Base-by-base conservation (phyloP, 2,797 vertebrate genomes). In the Hozukius guyotensis region DNA sequence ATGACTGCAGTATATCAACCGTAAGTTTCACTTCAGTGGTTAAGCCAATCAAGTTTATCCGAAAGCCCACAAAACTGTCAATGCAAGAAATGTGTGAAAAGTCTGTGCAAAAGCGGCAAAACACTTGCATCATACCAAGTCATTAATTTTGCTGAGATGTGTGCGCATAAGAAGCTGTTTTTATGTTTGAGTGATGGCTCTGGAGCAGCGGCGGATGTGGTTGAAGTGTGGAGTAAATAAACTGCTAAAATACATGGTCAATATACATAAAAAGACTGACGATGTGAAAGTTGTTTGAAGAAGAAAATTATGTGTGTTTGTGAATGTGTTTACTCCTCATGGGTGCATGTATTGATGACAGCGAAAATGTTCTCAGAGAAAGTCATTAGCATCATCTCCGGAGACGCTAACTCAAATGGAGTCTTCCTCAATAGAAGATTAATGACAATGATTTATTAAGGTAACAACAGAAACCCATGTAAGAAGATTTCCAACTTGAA, bases 361-460 rank as follows among this genome's bases (percentile, higher is more conserved):
- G 84, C 79, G 36, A 82, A 64, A 80, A 88, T 77, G 82, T 66
- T 77, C 90, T 82, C 80, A 77, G 84, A 89, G 84, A 84, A 88
- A 89, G 77, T 84, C 80, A 84, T 92, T 90, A 87, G 79, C 52
- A 84, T 68, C 49, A 76, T 86, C 86, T 92, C 78, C 83, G 82
- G 78, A 92, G 87, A 89, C 29, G 74, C 77, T 76, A 57, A 80
- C 72, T 88, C 66, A 82, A 85, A 88, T 77, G 77, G 74, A 78
- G 61, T 78, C 52, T 85, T 85, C 78, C 77, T 88, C 90, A 89
- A 87, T 86, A 75, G 74, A 85, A 90, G 83, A 93, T 93, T 93
- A 93, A 94, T 91, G 92, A 80, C 4, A 59, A 91, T 92, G 83
- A 94, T 93, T 95, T 93, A 94, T 93, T 92, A 79, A 92, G 82